Base-by-base conservation (phyloP, 2,797 vertebrate species). In the Cirrhinus molitorella region DNA sequence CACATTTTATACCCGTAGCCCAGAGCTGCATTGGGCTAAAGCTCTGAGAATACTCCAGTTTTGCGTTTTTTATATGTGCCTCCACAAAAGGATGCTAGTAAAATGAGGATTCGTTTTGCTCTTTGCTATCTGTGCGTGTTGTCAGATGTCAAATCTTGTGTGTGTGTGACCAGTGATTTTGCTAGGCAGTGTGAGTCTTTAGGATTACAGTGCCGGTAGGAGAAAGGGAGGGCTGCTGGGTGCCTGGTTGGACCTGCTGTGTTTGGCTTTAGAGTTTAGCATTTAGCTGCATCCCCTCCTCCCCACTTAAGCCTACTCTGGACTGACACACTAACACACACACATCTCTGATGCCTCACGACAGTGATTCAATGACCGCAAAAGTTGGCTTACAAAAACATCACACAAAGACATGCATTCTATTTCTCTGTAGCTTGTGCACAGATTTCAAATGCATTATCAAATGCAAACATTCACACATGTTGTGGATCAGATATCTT, bases 1-100 rank as follows among this genome's bases (percentile, higher is more conserved):
- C 67, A 86, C 87, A 85, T 85, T 86, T 88, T 45, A 80, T 71
- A 70, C 87, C 85, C 5, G 83, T 65, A 57, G 85, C 51, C 83
- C 57, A 86, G 31, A 88, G 53, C 5, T 81, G 85, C 80, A 88
- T 57, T 23, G 85, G 72, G 63, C 34, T 55, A 49, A 86, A 86
- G 49, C 55, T 72, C 11, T 67, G 82, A 28, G 79, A 49, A 16
- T 31, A 34, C 55, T 86, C 81, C 82, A 86, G 53, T 67, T 84
- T 83, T 80, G 70, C 65, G 68, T 73, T 55, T 78, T 37, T 5
- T 40, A 31, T 49, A 23, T 66, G 37, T 47, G 21, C 12, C 71
- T 77, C 25, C 34, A 9, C 74, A 85, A 70, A 79, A 45, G 19
- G 31, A 67, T 70, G 25, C 25, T 61, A 49, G 49, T 79, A 45